These are phyloP conservation scores for Drosophila fuyamai DNA, from an alignment of 1,140 invertebrate genomes.

Conservation along the genomic window DNA sequence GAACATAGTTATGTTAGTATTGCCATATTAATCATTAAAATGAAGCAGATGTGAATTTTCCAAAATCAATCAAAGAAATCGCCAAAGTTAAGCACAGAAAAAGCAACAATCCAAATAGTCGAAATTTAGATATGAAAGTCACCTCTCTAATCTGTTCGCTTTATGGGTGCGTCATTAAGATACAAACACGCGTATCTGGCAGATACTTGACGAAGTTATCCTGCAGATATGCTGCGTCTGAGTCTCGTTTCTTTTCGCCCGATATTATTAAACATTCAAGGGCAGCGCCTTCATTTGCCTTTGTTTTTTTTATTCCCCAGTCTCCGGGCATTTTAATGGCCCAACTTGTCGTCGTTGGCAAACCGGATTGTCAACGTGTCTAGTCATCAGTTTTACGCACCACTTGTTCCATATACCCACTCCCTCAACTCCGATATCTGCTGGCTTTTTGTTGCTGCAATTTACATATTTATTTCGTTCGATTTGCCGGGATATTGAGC, in stretches of 20 bases:
- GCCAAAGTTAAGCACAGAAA: background rate
- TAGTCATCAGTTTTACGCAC: constrained; percentile 76
- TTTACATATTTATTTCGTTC: constrained; percentile 71
- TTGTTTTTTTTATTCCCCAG: background rate
- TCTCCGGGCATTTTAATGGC: constrained; percentile 28
- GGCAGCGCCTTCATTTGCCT: constrained; percentile 11
- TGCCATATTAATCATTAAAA: too few species aligned
- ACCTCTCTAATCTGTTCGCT: background rate
- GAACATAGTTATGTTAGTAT: too few species aligned
- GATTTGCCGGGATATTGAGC: constrained; percentile 30
- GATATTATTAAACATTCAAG: constrained; percentile 33
- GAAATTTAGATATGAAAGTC: too few species aligned
- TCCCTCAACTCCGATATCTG: background rate
- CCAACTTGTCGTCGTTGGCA: constrained; percentile 48
- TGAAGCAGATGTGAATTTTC: too few species aligned
- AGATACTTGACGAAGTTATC: constrained; percentile 4
- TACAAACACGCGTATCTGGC: background rate
- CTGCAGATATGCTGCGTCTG: background rate
- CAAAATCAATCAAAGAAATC: constrained; percentile 1
- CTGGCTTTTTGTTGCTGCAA: constrained; percentile 25
- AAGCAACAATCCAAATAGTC: too few species aligned
- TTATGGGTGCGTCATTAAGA: background rate
- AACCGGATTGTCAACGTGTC: constrained; percentile 67
- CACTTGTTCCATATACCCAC: constrained; percentile 50
- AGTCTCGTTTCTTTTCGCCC: background rate